Evolutionary conservation across 2,888 invertebrate species (phyloP), one percentile per base, ranked within the genome.

Genomic region (Disparrhopalites patrizii): DNA sequence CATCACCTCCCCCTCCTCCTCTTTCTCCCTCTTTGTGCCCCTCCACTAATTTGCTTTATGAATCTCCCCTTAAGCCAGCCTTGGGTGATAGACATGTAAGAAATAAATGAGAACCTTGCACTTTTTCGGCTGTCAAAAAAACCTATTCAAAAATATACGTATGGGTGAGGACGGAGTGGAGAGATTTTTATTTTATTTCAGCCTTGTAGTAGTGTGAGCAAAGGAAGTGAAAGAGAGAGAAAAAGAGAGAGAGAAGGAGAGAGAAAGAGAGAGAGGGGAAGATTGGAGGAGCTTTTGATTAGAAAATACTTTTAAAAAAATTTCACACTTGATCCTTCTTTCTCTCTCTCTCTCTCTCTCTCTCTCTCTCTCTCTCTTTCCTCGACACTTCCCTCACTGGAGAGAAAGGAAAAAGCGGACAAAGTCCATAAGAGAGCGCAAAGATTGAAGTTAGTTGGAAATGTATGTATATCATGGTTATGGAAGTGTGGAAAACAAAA

Each of bases 1-100:
- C n/a, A n/a, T n/a, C n/a, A n/a, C n/a, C n/a, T n/a, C n/a, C n/a
- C n/a, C n/a, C n/a, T n/a, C n/a, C n/a, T n/a, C n/a, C n/a, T n/a
- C n/a, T n/a, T n/a, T n/a, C n/a, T n/a, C n/a, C n/a, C n/a, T n/a
- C n/a, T n/a, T n/a, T n/a, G n/a, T n/a, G n/a, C n/a, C n/a, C n/a
- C n/a, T n/a, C n/a, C n/a, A n/a, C 61, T 61, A 61, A 61, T 61
- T 61, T 61, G 61, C 51, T 61, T 61, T 61, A 61, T 61, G 51
- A 61, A 36, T 61, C 52, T 18, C 30, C 40, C 38, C 33, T 33
- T 20, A 15, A 54, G 38, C 52, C 38, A 51, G 64, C 64, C 64
- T 56, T 50, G 64, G 64, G 64, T 64, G 56, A 55, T 64, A 54
- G 52, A 52, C 36, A 33, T 36, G 51, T 31, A 52, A 33, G n/a